These are phyloP conservation scores for Premnoplex brunnescens DNA, from an alignment of 2,797 vertebrate genomes.

Conservation along the genomic window DNA sequence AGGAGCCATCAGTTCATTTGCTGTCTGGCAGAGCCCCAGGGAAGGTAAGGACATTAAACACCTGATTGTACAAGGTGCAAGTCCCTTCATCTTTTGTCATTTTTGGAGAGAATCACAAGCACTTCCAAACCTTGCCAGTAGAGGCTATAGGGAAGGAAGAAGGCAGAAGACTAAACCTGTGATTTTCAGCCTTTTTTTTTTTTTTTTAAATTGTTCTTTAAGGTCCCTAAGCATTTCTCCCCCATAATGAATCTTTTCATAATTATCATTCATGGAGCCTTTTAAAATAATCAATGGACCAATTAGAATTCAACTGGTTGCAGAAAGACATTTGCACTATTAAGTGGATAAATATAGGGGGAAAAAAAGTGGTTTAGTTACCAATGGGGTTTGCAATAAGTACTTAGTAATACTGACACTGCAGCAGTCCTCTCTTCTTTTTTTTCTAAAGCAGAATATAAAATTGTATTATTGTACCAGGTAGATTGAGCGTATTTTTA, in stretches of 20 bases:
- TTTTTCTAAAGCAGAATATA: not conserved
- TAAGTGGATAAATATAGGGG: not conserved
- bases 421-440: not conserved
- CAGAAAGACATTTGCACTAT: not conserved
- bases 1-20: conserved; percentile 38
- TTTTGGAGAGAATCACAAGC: conserved; percentile 7
- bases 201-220: not conserved
- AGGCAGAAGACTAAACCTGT: not conserved
- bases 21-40: not conserved
- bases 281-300: not conserved
- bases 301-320: not conserved
- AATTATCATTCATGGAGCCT: not conserved
- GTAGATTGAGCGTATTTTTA: not conserved
- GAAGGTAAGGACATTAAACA: not conserved
- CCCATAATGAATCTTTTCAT: not conserved
- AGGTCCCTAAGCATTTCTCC: not conserved
- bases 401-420: not conserved
- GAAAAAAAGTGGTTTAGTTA: not conserved
- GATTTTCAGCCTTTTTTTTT: not conserved
- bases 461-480: not conserved
- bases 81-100: not conserved
- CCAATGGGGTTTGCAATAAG: not conserved
- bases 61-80: not conserved
- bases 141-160: not conserved
- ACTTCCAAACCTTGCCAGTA: conserved; percentile 2